Evolutionary conservation across 2,797 vertebrate species (phyloP), one percentile per base, ranked within the genome.

Genomic region (Alcedo atthis): DNA sequence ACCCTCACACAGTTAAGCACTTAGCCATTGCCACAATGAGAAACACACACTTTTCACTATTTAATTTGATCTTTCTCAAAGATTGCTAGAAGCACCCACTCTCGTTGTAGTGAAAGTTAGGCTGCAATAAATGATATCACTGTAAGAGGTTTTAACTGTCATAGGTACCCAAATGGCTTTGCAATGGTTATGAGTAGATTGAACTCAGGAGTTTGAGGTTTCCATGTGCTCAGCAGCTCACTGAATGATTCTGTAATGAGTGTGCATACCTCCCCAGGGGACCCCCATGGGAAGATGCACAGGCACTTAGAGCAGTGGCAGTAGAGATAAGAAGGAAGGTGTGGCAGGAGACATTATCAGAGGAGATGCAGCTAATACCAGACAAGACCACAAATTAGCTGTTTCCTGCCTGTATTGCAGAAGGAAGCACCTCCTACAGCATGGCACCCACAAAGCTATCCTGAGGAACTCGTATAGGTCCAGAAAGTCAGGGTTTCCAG

Each of bases 121-220:
- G 83, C 88, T 88, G 90, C 67, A 95, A 93, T 95, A 96, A 96
- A 93, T 75, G 55, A 95, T 95, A 96, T 93, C 90, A 81, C 90
- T 8, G 0, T 96, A 95, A 96, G 91, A 96, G 82, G 85, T 95
- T 97, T 95, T 95, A 96, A 95, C 93, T 96, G 94, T 96, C 78
- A 70, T 25, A 93, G 86, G 62, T 95, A 96, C 96, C 94, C 96
- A 95, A 96, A 95, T 94, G 94, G 90, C 83, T 97, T 96, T 95
- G 85, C 92, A 94, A 92, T 82, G 87, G 86, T 93, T 95, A 94
- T 89, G 81, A 95, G 94, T 81, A 96, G 96, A 94, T 96, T 96
- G 95, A 95, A 93, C 61, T 87, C 68, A 49, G 76, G 95, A 83
- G 61, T 93, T n/a, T 95, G 95, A 96, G 87, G 95, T 95, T 94